Evolutionary conservation across 1,140 invertebrate species (phyloP), one percentile per base, ranked within the genome.

Genomic region (Aleiodes sp.): DNA sequence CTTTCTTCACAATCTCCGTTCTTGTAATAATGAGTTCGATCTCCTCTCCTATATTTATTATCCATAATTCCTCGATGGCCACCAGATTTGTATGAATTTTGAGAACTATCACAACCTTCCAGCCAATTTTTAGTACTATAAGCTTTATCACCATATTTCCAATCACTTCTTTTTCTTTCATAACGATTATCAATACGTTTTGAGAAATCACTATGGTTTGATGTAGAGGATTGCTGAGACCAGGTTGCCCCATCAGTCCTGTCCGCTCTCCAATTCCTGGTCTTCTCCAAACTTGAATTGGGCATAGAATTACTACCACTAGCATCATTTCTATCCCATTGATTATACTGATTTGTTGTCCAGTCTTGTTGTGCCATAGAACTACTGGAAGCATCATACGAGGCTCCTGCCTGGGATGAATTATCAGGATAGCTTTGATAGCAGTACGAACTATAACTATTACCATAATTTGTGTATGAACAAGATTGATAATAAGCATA

Each of bases 141-240:
- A 1, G 16, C 26, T 52, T 61, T 70, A 1, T 37, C 26, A 9
- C 31, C 71, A 59, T 67, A 68, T 52, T 63, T 65, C 31, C 70
- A 67, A 4, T 63, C 69, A 39, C 70, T 64, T 61, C 72, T 67
- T 57, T 57, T 37, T 43, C 71, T 76, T 24, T 61, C 76, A 26
- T 75, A 75, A 46, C 65, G 73, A 26, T 62, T 71, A 63, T 39
- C 59, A 62, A 57, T 71, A 73, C 1, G 68, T 72, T 73, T 71
- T 67, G 29, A 43, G 31, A 67, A 8, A 75, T 21, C 33, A 28
- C 2, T 57, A 31, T 2, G 37, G n/a, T 62, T 74, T 35, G 39
- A 67, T 52, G 19, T 12, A 39, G n/a, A 12, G 10, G 60, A 56
- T 28, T 31, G 75, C n/a, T 39, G 70, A 4, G 65, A 70, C 19